Conservation (phyloP, 2,113 vertebrate species). For the Shinisaurus crocodilurus region DNA sequence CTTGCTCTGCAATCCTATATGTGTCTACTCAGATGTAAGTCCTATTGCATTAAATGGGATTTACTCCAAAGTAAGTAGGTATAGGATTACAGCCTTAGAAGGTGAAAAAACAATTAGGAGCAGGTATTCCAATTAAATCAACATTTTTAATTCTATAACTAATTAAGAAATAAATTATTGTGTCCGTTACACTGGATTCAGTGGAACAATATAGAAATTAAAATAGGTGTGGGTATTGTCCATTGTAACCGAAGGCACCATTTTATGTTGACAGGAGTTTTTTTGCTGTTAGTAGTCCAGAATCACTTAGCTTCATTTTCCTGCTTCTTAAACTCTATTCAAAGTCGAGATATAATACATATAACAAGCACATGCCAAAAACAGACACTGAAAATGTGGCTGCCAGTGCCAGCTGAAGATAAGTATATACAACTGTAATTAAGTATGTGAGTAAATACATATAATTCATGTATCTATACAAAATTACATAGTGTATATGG, state of each 20-base stretch:
- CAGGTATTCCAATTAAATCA: neutral
- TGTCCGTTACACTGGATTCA: neutral
- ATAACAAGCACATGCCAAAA: neutral
- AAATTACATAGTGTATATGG: neutral
- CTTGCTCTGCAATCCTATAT: neutral
- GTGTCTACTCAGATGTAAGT: too few relatives aligned
- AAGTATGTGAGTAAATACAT: rapidly evolving
- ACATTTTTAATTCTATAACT: neutral
- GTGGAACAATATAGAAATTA: neutral
- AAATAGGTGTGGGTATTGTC: neutral
- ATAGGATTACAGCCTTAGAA: neutral
- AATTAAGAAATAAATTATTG: neutral
- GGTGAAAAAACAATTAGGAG: neutral
- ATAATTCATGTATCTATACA: neutral
- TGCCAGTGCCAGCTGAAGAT: neutral
- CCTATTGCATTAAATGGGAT: too few relatives aligned
- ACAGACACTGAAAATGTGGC: constrained; percentile 14
- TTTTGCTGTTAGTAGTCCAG: neutral
- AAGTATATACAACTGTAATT: rapidly evolving
- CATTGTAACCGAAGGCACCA: neutral
- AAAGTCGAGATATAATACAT: neutral
- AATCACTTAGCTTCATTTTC: neutral
- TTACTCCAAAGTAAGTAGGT: too few relatives aligned
- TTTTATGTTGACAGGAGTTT: neutral
- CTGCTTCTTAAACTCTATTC: neutral